Evolutionary conservation across 2,113 vertebrate species (phyloP).

Genomic region (Athene noctua): DNA sequence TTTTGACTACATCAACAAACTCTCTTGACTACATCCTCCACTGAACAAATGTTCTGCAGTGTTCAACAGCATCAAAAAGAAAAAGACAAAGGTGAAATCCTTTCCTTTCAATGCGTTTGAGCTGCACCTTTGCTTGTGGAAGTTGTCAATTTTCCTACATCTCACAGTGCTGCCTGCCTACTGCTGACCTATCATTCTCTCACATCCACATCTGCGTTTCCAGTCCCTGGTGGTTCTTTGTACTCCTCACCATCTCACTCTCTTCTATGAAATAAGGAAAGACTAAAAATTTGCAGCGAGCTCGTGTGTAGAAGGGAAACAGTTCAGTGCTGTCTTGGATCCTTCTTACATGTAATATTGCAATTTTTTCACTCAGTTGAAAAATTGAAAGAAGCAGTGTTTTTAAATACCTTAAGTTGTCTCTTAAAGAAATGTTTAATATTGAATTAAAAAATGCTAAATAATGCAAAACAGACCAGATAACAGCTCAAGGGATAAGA

Average conservation of each 20-base stretch:
- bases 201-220: not conserved
- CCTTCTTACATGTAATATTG: not conserved
- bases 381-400: not conserved
- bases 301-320: not conserved
- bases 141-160: constrained; percentile 34
- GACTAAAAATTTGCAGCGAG: constrained; percentile 30
- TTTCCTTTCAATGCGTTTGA: not conserved
- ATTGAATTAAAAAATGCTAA: not conserved
- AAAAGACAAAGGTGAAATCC: constrained; percentile 5
- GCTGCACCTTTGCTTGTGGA: constrained; percentile 16
- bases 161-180: constrained; percentile 28
- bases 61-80: constrained; percentile 37
- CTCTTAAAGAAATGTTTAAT: not conserved
- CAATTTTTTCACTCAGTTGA: not conserved
- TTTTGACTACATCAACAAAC: constrained; percentile 28
- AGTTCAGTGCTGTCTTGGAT: not conserved
- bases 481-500: not conserved
- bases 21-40: constrained; percentile 16
- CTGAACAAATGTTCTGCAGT: not conserved
- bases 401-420: not conserved
- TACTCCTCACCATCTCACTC: not conserved
- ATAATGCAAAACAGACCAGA: not conserved
- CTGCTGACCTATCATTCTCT: constrained; percentile 31
- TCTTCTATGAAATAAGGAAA: constrained; percentile 15
- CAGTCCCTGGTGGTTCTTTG: constrained; percentile 31